Evolutionary conservation across 1,140 invertebrate species (phyloP), one percentile per base, ranked within the genome.

Genomic region (Protaetia brevitarsis): DNA sequence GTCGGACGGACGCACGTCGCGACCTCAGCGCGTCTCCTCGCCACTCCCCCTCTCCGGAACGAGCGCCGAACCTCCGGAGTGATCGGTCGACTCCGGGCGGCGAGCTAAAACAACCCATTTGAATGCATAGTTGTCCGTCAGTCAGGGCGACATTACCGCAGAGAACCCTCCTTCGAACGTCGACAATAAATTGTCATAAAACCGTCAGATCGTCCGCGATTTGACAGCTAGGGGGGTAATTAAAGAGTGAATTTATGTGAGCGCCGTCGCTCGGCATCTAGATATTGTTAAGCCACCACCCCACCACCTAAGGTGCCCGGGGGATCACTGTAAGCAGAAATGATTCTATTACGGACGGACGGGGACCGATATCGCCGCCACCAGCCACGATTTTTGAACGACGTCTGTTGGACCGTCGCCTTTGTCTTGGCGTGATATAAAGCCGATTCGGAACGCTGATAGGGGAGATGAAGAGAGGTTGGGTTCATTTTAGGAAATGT

Each of bases 161-260:
- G 70, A 82, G 81, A 82, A 83, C 82, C 74, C 76, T 77, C 75
- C 76, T 74, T 77, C 72, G 73, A 75, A 74, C 73, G 27, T 62
- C 82, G 78, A 82, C 81, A 81, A 84, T 86, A 86, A 86, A 86
- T 86, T 83, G 84, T 86, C 84, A 86, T 86, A 85, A 86, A 86
- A 85, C 83, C 84, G 84, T 85, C 84, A 83, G 79, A 83, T 82
- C 82, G 81, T 81, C 82, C 84, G 29, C 57, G 84, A 85, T 85
- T 83, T 85, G 83, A 85, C 83, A 83, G 83, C 76, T 79, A 82
- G 82, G 79, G 81, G 81, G 82, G 83, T 86, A 86, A 86, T 86
- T 86, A 86, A 85, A 85, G 77, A 80, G 79, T 81, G 81, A 83
- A 86, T 86, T 86, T 86, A 86, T 85, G 82, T 81, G 72, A 71